Evolutionary conservation across 2,113 vertebrate species (phyloP).

Genomic region (Epinephelus lanceolatus): DNA sequence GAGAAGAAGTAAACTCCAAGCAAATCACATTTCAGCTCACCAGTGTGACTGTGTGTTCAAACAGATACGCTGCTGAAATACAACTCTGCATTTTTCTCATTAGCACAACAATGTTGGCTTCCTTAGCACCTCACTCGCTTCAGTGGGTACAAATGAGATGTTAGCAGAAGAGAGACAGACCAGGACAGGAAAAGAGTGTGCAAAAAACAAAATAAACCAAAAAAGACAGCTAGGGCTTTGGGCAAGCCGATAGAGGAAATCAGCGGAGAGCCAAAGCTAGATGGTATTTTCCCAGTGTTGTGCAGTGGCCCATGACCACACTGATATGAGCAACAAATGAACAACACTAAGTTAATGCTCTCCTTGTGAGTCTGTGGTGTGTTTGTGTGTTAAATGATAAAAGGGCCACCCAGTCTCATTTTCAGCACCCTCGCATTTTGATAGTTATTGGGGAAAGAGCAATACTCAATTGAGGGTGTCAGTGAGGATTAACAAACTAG

Average conservation of each 20-base stretch:
- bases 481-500: slow-evolving; percentile 37
- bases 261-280: slow-evolving; percentile 21
- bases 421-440: slow-evolving; percentile 21
- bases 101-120: slow-evolving; percentile 65
- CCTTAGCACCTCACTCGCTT: slow-evolving; percentile 59
- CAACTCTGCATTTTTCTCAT: slow-evolving; percentile 67
- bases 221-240: slow-evolving; percentile 46
- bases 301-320: slow-evolving; percentile 53
- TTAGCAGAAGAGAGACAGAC: slow-evolving; percentile 52
- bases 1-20: slow-evolving; percentile 27
- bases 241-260: slow-evolving; percentile 45
- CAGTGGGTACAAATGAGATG: slow-evolving; percentile 75
- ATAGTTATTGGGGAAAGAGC: slow-evolving; percentile 30
- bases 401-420: slow-evolving; percentile 10
- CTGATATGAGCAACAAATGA: slow-evolving; percentile 53
- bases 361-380: slow-evolving; percentile 17
- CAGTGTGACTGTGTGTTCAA: slow-evolving; percentile 51
- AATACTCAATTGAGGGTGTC: slow-evolving; percentile 15
- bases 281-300: slow-evolving; percentile 48
- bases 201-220: slow-evolving; percentile 45
- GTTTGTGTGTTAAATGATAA: slow-evolving; percentile 22
- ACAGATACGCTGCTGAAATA: slow-evolving; percentile 48
- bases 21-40: slow-evolving; percentile 57
- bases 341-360: slow-evolving; percentile 35
- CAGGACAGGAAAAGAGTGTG: slow-evolving; percentile 30